Conservation (phyloP, 2,113 vertebrate species). For the Phrynosoma platyrhinos region DNA sequence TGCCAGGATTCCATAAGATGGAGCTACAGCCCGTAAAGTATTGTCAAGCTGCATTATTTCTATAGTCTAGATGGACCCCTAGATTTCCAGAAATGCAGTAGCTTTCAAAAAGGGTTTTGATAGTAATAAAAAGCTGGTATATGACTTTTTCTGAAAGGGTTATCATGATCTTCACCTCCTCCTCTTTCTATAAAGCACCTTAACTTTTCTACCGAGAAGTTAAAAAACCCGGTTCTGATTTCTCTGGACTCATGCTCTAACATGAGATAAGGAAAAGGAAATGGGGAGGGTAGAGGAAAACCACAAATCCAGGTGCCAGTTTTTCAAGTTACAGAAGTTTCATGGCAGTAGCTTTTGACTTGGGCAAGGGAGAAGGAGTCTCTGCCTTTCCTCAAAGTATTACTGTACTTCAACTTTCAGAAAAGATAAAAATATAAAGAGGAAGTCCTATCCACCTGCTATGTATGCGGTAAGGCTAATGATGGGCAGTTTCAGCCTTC, state of each 20-base stretch:
- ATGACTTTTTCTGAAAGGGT: background rate
- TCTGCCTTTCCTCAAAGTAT: background rate
- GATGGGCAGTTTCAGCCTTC: constrained; percentile 19
- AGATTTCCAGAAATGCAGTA: background rate
- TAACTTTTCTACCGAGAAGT: background rate
- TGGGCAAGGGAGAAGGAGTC: background rate
- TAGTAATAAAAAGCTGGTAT: background rate
- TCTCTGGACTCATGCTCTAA: background rate
- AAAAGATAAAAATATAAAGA: background rate
- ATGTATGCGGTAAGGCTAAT: background rate
- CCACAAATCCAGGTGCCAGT: background rate
- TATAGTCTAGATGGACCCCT: too few relatives aligned
- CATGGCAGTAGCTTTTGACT: background rate
- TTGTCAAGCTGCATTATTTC: too few relatives aligned
- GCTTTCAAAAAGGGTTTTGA: background rate
- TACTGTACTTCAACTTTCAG: background rate
- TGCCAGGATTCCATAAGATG: too few relatives aligned
- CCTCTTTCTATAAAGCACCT: background rate
- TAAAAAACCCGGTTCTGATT: background rate
- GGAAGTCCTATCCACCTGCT: background rate
- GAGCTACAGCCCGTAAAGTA: too few relatives aligned
- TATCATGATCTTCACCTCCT: background rate
- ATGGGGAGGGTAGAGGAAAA: background rate
- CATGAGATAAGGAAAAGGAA: background rate
- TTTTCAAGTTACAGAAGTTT: background rate